A percentile compares a stretch with the other conserved stretches of the same genome.
Conservation (phyloP, 1,140 invertebrate species). For the Drosophila saltans region DNA sequence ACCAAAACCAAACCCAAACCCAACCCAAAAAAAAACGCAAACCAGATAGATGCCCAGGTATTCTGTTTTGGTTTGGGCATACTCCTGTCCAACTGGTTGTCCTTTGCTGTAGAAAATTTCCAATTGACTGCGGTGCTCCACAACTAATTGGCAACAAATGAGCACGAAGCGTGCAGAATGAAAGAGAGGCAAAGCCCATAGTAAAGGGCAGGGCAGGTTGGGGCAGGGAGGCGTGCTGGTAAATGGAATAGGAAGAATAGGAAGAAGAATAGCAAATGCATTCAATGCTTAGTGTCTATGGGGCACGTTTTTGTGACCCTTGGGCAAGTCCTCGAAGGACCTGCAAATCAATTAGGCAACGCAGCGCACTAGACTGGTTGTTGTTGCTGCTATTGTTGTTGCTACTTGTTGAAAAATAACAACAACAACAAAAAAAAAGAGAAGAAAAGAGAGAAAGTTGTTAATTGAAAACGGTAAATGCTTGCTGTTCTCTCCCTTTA, state of each 20-base stretch:
- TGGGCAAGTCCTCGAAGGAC: slow-evolving; percentile 40
- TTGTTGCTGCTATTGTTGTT: slow-evolving; percentile 12
- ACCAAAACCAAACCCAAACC: slow-evolving; percentile 3
- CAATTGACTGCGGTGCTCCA: slow-evolving; percentile 77
- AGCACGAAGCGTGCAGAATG: slow-evolving; percentile 55
- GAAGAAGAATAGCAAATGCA: slow-evolving; percentile 33
- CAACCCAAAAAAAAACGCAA: neutral
- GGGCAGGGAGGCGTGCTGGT: neutral
- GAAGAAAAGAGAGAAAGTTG: slow-evolving; percentile 56
- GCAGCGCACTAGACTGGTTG: slow-evolving; percentile 30
- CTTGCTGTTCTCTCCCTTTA: slow-evolving; percentile 23
- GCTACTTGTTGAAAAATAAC: neutral
- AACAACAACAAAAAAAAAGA: slow-evolving; percentile 28
- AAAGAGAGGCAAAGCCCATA: slow-evolving; percentile 11
- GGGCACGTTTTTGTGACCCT: slow-evolving; percentile 15
- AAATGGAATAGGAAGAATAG: neutral
- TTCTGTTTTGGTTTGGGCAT: slow-evolving; percentile 7
- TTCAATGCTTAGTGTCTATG: slow-evolving; percentile 38
- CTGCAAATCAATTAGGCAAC: slow-evolving; percentile 75
- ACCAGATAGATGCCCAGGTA: slow-evolving; percentile 14
- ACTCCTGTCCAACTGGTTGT: neutral
- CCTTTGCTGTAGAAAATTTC: slow-evolving; percentile 58
- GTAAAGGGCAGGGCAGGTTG: neutral
- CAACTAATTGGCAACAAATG: slow-evolving; percentile 82
- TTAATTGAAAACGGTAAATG: slow-evolving; percentile 75